Percentiles rank a stretch among this genome's conserved stretches.
These are phyloP conservation scores for Malthinus seriepunctatus DNA, from an alignment of 2,888 invertebrate species.

Conservation along the genomic window DNA sequence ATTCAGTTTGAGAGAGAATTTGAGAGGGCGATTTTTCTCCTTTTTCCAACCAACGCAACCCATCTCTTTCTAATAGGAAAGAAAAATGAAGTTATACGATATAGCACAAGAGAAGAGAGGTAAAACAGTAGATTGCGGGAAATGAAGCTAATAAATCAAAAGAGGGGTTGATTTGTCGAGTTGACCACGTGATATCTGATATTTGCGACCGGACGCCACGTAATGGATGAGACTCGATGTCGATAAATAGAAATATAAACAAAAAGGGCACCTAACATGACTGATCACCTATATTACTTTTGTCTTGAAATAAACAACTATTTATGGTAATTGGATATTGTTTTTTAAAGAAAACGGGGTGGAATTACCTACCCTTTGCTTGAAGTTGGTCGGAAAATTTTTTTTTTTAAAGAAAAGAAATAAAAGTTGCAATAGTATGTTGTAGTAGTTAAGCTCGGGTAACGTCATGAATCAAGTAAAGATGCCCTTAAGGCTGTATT, in stretches of 20 bases:
- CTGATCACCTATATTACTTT: conserved; percentile 30
- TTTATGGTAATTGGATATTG: not conserved
- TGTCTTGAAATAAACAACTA: conserved; percentile 3
- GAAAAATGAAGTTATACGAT: conserved; percentile 23
- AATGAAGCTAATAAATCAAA: conserved; percentile 56
- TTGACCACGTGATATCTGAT: conserved; percentile 53
- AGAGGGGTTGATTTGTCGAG: conserved; percentile 53
- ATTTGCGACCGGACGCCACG: conserved; percentile 51
- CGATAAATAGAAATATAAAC: conserved; percentile 45
- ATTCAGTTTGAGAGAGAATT: not conserved
- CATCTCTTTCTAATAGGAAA: too few species aligned
- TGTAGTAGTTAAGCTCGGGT: conserved; percentile 19
- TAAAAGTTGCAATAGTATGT: conserved; percentile 1
- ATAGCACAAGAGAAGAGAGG: conserved; percentile 16
- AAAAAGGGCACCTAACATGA: conserved; percentile 33
- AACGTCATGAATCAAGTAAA: conserved; percentile 35
- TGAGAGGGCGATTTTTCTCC: too few species aligned
- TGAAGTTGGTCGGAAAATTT: too few species aligned
- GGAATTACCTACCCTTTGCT: too few species aligned
- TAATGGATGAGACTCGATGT: conserved; percentile 52
- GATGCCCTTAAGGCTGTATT: conserved; percentile 40
- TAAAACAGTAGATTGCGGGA: conserved; percentile 39
- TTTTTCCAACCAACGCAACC: not conserved
- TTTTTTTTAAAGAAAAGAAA: not conserved
- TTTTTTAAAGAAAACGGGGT: not conserved